These are phyloP conservation scores for Eulemur macaco DNA, from an alignment of 2,113 vertebrate genomes.

Conservation along the genomic window DNA sequence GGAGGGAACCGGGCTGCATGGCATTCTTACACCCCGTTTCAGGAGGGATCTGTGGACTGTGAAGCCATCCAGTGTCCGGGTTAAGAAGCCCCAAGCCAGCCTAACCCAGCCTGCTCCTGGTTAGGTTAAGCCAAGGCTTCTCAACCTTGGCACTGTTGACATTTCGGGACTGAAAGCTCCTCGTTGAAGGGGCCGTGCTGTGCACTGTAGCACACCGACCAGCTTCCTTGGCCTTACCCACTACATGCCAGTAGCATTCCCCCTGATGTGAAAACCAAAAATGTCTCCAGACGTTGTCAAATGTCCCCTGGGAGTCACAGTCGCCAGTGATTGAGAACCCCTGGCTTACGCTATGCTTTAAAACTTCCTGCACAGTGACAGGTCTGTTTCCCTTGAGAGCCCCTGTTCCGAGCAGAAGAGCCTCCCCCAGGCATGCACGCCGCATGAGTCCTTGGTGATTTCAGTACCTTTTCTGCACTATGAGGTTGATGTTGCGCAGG, in stretches of 20 bases:
- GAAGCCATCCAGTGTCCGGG: neutral
- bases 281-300: neutral
- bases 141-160: neutral
- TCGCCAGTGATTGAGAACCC: neutral
- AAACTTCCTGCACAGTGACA: neutral
- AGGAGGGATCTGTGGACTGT: neutral
- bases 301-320: neutral
- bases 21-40: neutral
- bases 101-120: neutral
- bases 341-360: neutral
- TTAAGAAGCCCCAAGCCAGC: neutral
- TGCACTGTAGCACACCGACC: neutral
- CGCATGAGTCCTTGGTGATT: rapidly evolving
- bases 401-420: neutral
- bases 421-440: no score
- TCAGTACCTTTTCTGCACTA: constrained; percentile 95
- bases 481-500: constrained; percentile 98
- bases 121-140: neutral
- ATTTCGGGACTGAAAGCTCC: no score
- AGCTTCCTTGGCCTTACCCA: neutral
- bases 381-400: neutral
- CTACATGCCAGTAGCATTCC: neutral
- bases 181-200: neutral
- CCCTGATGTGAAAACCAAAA: neutral
- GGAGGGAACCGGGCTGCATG: neutral